Evolutionary conservation across 2,797 vertebrate genomes (phyloP).

Genomic region (Gallinago stenura): DNA sequence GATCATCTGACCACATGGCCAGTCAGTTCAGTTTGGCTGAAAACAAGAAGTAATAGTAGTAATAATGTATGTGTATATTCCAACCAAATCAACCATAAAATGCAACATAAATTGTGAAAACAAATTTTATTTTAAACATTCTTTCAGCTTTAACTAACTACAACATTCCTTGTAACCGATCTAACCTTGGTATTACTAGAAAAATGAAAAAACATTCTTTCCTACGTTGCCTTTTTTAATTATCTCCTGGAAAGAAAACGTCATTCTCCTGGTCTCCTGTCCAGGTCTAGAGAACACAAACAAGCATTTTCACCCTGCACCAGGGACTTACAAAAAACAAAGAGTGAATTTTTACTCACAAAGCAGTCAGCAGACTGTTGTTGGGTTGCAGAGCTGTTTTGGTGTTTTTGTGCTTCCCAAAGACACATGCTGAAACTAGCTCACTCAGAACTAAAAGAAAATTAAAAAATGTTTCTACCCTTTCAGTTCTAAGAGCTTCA

Average conservation of each 20-base stretch:
- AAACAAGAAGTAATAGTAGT: neutral
- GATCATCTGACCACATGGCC: neutral
- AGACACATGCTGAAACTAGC: neutral
- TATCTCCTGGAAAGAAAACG: neutral
- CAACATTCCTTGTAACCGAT: neutral
- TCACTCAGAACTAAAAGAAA: neutral
- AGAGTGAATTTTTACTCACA: neutral
- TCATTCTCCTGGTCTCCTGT: neutral
- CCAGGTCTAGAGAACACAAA: neutral
- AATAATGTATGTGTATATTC: neutral
- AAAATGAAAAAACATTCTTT: neutral
- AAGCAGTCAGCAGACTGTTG: neutral
- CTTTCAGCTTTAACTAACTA: neutral
- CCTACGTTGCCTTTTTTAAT: neutral
- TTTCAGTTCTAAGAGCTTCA: neutral
- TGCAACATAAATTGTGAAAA: neutral
- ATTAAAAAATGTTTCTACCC: neutral
- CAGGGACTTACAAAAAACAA: neutral
- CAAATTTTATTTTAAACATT: neutral
- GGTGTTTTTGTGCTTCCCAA: accelerated
- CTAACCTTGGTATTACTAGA: neutral
- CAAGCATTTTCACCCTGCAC: neutral
- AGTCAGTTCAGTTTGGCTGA: neutral
- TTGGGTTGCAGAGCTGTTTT: neutral
- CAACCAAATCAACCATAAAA: neutral